These are phyloP conservation scores for Cryptoleucopteryx plumbea DNA, from an alignment of 2,113 vertebrate species.

Conservation along the genomic window DNA sequence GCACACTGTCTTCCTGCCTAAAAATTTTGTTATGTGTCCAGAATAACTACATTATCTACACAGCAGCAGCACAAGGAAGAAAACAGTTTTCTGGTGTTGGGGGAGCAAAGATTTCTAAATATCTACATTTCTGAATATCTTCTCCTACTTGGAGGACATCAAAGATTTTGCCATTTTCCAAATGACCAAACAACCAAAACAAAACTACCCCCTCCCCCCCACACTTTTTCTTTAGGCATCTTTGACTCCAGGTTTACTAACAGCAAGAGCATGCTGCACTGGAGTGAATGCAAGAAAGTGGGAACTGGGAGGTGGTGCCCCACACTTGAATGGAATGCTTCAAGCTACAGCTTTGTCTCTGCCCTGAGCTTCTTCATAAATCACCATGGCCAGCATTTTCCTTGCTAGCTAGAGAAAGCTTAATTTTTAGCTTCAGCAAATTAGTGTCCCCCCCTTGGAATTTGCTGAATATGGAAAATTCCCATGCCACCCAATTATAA, in stretches of 20 bases:
- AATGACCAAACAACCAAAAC: neutral
- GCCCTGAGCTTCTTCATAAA: neutral
- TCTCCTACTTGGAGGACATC: neutral
- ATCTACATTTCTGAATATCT: neutral
- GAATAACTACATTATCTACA: neutral
- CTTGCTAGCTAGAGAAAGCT: neutral
- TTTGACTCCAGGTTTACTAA: neutral
- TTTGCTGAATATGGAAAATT: neutral
- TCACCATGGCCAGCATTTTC: neutral
- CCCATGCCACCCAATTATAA: neutral
- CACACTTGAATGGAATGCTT: neutral
- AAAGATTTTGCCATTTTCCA: neutral
- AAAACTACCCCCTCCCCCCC: neutral
- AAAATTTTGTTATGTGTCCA: neutral
- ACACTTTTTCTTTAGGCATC: neutral
- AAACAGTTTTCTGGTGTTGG: neutral
- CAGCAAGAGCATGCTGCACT: neutral
- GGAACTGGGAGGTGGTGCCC: neutral
- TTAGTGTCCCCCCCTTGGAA: neutral
- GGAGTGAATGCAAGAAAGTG: neutral
- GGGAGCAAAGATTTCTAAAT: neutral
- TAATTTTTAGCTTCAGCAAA: neutral
- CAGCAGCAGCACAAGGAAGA: neutral
- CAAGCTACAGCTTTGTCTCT: neutral
- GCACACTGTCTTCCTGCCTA: neutral